Percentiles rank a stretch among this genome's conserved stretches.
phyloP scores from a whole-genome alignment of 2,113 vertebrate species.

The Pteruthius melanotis region DNA sequence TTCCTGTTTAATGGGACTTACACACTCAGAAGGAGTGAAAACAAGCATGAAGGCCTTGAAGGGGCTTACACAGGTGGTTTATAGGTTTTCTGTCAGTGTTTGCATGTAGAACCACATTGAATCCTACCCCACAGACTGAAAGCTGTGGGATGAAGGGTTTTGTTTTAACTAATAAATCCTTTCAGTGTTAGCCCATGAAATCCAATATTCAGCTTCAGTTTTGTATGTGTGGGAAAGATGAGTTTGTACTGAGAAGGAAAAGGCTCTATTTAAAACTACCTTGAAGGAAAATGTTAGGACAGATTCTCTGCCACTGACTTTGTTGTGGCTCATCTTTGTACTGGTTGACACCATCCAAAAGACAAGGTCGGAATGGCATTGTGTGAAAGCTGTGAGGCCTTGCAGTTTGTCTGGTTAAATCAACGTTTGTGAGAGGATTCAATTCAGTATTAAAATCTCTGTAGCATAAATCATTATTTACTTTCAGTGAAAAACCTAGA shows the following conservation, averaged over 20 bases:
- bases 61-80: background rate
- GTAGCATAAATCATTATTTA: background rate
- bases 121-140: background rate
- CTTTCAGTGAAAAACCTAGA: background rate
- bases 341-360: background rate
- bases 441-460: background rate
- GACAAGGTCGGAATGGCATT: background rate
- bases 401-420: background rate
- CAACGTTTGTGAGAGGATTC: background rate
- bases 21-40: background rate
- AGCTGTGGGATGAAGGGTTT: background rate
- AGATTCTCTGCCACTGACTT: background rate
- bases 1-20: background rate
- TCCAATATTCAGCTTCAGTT: background rate
- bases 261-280: background rate
- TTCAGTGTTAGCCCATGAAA: background rate
- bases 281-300: background rate
- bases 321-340: background rate
- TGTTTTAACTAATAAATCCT: background rate
- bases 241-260: background rate
- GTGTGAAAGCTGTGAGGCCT: background rate
- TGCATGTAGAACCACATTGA: background rate
- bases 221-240: background rate
- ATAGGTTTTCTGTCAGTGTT: background rate
- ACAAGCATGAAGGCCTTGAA: background rate